Conservation (phyloP, 2,113 vertebrate species). For the Lophochroa leadbeateri region DNA sequence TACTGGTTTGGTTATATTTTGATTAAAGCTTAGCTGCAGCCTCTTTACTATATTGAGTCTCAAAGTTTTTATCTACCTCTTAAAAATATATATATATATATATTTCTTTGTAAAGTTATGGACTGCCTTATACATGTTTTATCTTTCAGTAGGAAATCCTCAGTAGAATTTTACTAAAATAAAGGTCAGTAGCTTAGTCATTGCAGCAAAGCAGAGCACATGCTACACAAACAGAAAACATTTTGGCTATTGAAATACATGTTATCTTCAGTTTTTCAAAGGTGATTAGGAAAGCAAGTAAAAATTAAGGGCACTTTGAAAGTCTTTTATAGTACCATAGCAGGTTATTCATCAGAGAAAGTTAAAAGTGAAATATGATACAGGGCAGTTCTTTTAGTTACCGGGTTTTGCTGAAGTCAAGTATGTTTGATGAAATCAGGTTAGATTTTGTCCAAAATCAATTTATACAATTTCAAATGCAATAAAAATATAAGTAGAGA, state of each 20-base stretch:
- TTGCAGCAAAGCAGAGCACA: not conserved
- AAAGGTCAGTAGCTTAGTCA: not conserved
- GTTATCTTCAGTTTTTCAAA: not conserved
- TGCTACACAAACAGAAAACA: not conserved
- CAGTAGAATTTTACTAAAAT: not conserved
- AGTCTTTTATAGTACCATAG: not conserved
- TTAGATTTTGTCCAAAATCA: not conserved
- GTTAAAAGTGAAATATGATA: not conserved
- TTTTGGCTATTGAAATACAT: not conserved
- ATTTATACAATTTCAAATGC: not conserved
- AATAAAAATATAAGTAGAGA: not conserved
- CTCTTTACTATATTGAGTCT: not conserved
- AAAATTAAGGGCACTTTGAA: not conserved
- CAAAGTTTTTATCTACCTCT: not conserved
- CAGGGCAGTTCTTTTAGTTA: not conserved
- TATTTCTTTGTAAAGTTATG: not conserved
- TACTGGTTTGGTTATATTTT: not conserved
- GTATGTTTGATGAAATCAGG: not conserved
- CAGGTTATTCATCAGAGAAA: not conserved
- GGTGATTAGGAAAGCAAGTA: not conserved
- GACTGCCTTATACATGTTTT: not conserved
- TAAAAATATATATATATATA: no score
- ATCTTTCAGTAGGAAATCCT: not conserved
- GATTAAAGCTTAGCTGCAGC: not conserved
- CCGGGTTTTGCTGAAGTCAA: not conserved